A percentile compares a stretch with the other conserved stretches of the same genome.
These are phyloP conservation scores for Aleadryas rufinucha DNA, from an alignment of 2,113 vertebrate genomes.

Conservation along the genomic window DNA sequence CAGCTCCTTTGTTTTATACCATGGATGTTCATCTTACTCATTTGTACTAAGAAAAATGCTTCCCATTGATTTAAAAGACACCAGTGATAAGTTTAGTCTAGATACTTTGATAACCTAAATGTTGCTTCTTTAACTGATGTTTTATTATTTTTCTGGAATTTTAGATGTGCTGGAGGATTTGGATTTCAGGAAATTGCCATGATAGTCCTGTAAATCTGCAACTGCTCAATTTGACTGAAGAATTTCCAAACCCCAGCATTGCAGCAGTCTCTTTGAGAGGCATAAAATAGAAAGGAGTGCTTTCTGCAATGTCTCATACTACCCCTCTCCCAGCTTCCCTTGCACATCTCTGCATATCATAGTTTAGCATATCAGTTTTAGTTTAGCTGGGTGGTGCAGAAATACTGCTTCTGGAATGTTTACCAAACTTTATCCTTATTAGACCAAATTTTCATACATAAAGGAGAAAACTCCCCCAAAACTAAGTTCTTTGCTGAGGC, in stretches of 20 bases:
- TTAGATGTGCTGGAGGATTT: background rate
- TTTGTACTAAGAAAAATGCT: background rate
- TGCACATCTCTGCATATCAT: background rate
- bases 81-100: background rate
- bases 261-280: background rate
- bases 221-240: background rate
- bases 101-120: background rate
- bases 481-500: background rate
- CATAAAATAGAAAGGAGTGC: background rate
- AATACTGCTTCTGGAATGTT: background rate
- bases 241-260: background rate
- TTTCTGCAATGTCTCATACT: background rate
- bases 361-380: background rate
- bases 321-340: background rate
- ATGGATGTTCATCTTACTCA: background rate
- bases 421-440: background rate
- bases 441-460: background rate
- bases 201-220: background rate
- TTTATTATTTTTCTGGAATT: background rate
- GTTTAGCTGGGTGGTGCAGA: background rate
- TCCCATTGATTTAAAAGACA: background rate
- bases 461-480: fast-evolving
- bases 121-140: background rate
- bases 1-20: background rate
- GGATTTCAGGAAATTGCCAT: background rate